Evolutionary conservation across 2,888 invertebrate species (phyloP), one percentile per base, ranked within the genome.

Genomic region (Acrocera orbiculus): DNA sequence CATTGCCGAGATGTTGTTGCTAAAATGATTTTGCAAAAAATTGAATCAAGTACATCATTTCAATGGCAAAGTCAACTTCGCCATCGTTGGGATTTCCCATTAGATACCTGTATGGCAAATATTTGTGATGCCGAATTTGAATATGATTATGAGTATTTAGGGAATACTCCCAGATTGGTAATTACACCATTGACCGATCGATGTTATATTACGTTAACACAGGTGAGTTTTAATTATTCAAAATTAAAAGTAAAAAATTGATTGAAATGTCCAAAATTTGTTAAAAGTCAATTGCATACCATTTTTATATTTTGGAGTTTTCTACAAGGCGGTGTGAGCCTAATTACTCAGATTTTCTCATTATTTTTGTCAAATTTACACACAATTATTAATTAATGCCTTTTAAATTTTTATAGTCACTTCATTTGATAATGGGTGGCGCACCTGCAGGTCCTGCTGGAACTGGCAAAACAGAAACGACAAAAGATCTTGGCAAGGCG

Each of bases 401-500:
- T 4, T 22, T 5, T 7, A 23, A 17, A 17, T 32, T 15, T 37
- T 44, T 47, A 9, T 56, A 78, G 70, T 85, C 85, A 27, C 66
- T 87, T 23, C 92, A 92, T 63, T 66, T 93, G 47, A 72, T 86
- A 39, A 90, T 93, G 90, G 92, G 92, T 32, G 90, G 92, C n/a
- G 92, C 92, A 2, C 92, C 93, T 0, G 90, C 90, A 3, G 90
- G 92, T 0, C 54, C 54, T 0, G 54, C 54, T 9, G 55, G 55
- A 16, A 56, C 55, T 10, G 92, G 92, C 2, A 93, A 93, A 64
- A 93, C 92, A 0, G 93, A 93, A 63, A 93, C 93, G 0, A 93
- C 92, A 0, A 93, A 93, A 59, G 93, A 93, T 65, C 65, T 93
- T 44, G 93, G 92, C 2, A 71, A 87, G 52, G 89, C 90, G 9